phyloP scores from a whole-genome alignment of 2,113 vertebrate species.

The Brienomyrus longianalis region DNA sequence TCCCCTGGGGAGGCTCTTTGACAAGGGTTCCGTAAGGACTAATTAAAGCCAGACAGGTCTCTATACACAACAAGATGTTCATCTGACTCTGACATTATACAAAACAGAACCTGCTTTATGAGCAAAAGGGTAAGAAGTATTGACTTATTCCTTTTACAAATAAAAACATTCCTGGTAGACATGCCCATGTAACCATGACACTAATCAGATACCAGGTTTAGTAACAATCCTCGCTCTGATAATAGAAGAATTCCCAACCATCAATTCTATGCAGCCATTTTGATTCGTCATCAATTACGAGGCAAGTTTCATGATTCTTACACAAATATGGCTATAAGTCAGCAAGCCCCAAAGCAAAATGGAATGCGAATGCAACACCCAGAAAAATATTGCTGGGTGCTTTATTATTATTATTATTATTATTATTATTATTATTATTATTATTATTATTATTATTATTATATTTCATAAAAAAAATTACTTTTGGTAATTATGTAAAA shows the following conservation, averaged over 20 bases:
- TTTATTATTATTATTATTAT: too few species aligned
- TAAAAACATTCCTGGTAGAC: background rate
- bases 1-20: background rate
- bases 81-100: background rate
- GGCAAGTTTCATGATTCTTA: background rate
- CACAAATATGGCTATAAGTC: background rate
- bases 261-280: background rate
- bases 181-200: background rate
- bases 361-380: background rate
- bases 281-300: background rate
- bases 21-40: slow-evolving; percentile 29
- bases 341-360: background rate
- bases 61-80: background rate
- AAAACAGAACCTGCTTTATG: background rate
- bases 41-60: slow-evolving; percentile 29
- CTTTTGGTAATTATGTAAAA: background rate
- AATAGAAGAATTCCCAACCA: background rate
- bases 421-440: too few species aligned
- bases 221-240: background rate
- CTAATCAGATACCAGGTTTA: background rate
- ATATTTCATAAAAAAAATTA: background rate
- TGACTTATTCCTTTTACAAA: background rate
- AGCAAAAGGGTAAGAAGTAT: background rate
- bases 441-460: too few species aligned
- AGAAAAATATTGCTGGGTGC: background rate